Evolutionary conservation across 2,888 invertebrate species (phyloP).

Genomic region (Eristalis pertinax): DNA sequence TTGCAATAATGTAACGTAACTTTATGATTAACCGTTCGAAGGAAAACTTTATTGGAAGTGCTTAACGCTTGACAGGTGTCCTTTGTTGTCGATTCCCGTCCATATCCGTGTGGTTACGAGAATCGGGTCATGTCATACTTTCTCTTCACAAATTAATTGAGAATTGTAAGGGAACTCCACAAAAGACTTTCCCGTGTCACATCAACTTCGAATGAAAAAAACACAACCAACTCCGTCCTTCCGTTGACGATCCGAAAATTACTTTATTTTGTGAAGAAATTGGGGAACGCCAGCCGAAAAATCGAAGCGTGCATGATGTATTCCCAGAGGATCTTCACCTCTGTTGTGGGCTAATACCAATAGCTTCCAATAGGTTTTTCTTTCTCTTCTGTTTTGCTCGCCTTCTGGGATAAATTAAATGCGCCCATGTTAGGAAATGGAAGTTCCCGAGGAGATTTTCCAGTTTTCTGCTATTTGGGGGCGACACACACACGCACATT

Average conservation of each 20-base stretch:
- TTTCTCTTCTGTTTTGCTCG: not conserved
- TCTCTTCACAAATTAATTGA: constrained; percentile 49
- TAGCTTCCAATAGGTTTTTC: not conserved
- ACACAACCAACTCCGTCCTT: not conserved
- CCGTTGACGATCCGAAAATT: constrained; percentile 8
- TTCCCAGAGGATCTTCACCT: constrained; percentile 49
- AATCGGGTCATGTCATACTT: constrained; percentile 46
- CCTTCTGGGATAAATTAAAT: constrained; percentile 59
- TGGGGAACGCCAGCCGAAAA: constrained; percentile 32
- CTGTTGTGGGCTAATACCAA: constrained; percentile 37
- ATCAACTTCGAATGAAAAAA: not conserved
- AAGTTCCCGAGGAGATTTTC: constrained; percentile 20
- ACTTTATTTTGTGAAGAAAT: constrained; percentile 51
- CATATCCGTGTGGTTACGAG: not conserved
- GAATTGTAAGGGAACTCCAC: not conserved
- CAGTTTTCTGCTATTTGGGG: not conserved
- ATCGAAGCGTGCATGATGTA: constrained; percentile 34
- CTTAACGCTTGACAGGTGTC: constrained; percentile 56
- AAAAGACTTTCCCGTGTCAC: not conserved
- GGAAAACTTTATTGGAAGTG: constrained; percentile 53
- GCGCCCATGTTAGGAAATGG: constrained; percentile 34
- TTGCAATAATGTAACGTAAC: constrained; percentile 53
- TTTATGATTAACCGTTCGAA: constrained; percentile 58
- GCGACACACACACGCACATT: constrained; percentile 4
- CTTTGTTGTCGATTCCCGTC: constrained; percentile 33